Percentiles rank a stretch among this genome's conserved stretches.
Evolutionary conservation across 2,888 invertebrate species (phyloP).

Genomic region (Eurytoma californica): DNA sequence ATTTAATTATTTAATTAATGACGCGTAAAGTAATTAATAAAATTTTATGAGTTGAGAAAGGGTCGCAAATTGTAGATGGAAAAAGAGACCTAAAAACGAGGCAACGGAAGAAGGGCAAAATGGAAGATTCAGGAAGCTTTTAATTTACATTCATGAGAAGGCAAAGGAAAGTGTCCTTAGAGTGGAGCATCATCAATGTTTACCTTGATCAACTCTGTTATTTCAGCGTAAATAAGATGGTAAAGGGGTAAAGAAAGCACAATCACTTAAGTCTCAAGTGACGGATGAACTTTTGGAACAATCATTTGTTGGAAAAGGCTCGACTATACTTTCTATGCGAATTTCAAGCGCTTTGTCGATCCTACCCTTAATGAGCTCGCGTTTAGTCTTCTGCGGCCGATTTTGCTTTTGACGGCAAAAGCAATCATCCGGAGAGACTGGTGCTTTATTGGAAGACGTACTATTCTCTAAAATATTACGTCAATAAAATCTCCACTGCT

Average conservation of each 20-base stretch:
- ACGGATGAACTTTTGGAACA: slow-evolving; percentile 7
- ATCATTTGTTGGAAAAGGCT: background rate
- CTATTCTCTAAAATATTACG: no score
- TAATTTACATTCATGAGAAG: slow-evolving; percentile 74
- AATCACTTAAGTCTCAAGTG: slow-evolving; percentile 17
- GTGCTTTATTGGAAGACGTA: no score
- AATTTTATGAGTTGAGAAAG: no score
- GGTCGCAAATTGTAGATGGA: no score
- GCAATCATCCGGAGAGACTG: no score
- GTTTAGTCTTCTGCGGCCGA: background rate
- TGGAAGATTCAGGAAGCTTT: slow-evolving; percentile 64
- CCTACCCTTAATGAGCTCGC: background rate
- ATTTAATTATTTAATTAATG: no score
- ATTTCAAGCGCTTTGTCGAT: no score
- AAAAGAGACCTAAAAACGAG: no score
- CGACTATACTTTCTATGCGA: background rate
- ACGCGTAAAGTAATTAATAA: no score
- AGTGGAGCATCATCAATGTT: slow-evolving; percentile 54
- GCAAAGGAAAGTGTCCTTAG: slow-evolving; percentile 65
- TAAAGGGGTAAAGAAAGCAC: background rate
- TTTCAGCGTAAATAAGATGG: slow-evolving; percentile 29
- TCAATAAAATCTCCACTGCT: no score
- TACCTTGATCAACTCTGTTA: slow-evolving; percentile 23
- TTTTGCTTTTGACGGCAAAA: background rate
- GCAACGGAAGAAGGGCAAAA: background rate